phyloP scores from a whole-genome alignment of 2,113 vertebrate genomes.

The Gambusia affinis region DNA sequence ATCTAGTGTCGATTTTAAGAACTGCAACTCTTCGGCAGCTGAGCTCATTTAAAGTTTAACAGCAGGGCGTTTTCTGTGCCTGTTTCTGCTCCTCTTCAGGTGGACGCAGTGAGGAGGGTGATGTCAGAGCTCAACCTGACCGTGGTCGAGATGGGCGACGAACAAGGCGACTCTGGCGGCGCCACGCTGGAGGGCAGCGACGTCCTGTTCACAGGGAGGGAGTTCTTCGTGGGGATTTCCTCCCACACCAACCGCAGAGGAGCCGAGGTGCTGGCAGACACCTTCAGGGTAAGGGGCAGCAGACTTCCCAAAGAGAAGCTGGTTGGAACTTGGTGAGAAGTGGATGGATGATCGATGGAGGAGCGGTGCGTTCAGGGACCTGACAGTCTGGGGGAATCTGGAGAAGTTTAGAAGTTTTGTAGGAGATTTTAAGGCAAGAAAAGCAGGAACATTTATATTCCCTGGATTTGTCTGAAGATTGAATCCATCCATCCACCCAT shows the following conservation, averaged over 20 bases:
- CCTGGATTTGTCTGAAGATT: too few species aligned
- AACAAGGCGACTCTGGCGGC: constrained; percentile 73
- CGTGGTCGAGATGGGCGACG: constrained; percentile 83
- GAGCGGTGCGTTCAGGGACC: neutral
- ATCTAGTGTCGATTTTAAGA: neutral
- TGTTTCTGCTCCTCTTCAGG: constrained; percentile 61
- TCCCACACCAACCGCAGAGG: constrained; percentile 90
- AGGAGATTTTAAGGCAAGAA: too few species aligned
- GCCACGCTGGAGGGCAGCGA: constrained; percentile 91
- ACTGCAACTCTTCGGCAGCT: neutral
- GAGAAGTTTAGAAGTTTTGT: neutral
- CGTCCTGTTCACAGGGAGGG: constrained; percentile 89
- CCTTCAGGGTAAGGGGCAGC: constrained; percentile 82
- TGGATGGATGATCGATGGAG: neutral
- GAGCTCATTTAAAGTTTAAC: neutral
- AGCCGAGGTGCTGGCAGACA: constrained; percentile 88
- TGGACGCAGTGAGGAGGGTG: constrained; percentile 83
- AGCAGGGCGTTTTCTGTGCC: too few species aligned
- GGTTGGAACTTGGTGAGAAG: neutral
- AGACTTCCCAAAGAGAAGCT: neutral
- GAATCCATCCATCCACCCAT: too few species aligned
- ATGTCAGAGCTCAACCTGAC: constrained; percentile 87
- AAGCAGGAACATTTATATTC: too few species aligned
- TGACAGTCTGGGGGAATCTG: neutral
- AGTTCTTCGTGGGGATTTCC: constrained; percentile 92